These are phyloP conservation scores for Ceratoteleas bidentatus DNA, from an alignment of 1,140 invertebrate species.

Conservation along the genomic window DNA sequence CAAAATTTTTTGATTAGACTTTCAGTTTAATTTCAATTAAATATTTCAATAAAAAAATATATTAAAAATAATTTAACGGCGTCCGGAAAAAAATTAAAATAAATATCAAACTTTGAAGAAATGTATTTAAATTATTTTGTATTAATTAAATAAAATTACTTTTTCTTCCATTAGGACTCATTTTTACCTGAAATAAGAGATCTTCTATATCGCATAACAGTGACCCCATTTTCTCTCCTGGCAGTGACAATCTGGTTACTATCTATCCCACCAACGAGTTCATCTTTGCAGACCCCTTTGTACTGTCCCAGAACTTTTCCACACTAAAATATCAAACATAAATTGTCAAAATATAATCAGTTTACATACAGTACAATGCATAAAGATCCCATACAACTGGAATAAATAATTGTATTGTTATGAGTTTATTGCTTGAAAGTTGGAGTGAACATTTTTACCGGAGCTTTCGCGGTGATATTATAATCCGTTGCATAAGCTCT, in stretches of 20 bases:
- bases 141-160: too few relatives aligned
- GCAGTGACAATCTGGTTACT: slow-evolving; percentile 89
- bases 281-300: slow-evolving; percentile 92
- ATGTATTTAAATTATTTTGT: too few relatives aligned
- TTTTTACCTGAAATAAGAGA: slow-evolving; percentile 86
- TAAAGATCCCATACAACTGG: not conserved
- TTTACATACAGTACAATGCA: not conserved
- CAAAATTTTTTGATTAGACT: not conserved
- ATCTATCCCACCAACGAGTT: slow-evolving; percentile 88
- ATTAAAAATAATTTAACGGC: too few relatives aligned
- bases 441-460: slow-evolving; percentile 80
- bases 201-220: slow-evolving; percentile 89
- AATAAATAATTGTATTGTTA: too few relatives aligned
- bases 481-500: slow-evolving; percentile 90
- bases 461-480: slow-evolving; percentile 91
- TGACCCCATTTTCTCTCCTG: slow-evolving; percentile 87
- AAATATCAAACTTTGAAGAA: too few relatives aligned
- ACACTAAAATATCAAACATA: slow-evolving; percentile 82
- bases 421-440: not conserved
- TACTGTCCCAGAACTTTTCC: slow-evolving; percentile 91
- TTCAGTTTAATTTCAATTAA: too few relatives aligned
- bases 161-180: too few relatives aligned
- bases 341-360: slow-evolving; percentile 8
- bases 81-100: too few relatives aligned
- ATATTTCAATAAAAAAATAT: too few relatives aligned